Conservation (phyloP, 2,888 invertebrate species). For the Oegoconia quadripuncta region DNA sequence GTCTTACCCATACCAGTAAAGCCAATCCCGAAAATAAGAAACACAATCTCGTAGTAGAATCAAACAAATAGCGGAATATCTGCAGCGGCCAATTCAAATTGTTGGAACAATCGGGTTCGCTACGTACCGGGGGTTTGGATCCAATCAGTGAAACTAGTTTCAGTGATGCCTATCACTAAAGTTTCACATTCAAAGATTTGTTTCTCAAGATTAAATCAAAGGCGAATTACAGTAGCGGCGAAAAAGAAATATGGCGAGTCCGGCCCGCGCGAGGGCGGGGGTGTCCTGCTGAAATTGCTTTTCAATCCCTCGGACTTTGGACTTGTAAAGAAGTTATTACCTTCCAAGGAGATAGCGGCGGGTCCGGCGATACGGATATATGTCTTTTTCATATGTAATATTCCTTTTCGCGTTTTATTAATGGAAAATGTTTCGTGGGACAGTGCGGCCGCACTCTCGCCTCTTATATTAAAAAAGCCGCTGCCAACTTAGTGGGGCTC, state of each 20-base stretch:
- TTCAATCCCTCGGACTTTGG: conserved; percentile 81
- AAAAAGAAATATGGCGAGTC: conserved; percentile 77
- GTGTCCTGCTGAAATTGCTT: conserved; percentile 80
- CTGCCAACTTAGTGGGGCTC: conserved; percentile 60
- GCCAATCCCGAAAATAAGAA: conserved; percentile 60
- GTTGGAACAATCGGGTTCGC: conserved; percentile 51
- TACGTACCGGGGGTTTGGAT: conserved; percentile 54
- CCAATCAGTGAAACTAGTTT: conserved; percentile 76
- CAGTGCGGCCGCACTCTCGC: conserved; percentile 68
- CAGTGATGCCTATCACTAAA: conserved; percentile 76
- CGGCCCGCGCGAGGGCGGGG: conserved; percentile 71
- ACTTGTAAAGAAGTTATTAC: conserved; percentile 82
- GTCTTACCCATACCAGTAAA: too few species aligned
- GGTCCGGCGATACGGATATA: conserved; percentile 79
- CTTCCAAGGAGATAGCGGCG: conserved; percentile 78
- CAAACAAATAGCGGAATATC: conserved; percentile 66
- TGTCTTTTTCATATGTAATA: conserved; percentile 80
- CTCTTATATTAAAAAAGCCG: conserved; percentile 71
- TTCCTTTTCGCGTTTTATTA: conserved; percentile 80
- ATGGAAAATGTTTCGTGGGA: conserved; percentile 79
- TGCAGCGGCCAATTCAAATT: conserved; percentile 67
- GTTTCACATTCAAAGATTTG: conserved; percentile 79
- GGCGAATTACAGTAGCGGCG: conserved; percentile 78
- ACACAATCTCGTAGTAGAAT: conserved; percentile 70
- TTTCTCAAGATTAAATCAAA: conserved; percentile 79